These are phyloP conservation scores for Pseudeuparius sepicola DNA, from an alignment of 2,888 invertebrate species.

Conservation along the genomic window DNA sequence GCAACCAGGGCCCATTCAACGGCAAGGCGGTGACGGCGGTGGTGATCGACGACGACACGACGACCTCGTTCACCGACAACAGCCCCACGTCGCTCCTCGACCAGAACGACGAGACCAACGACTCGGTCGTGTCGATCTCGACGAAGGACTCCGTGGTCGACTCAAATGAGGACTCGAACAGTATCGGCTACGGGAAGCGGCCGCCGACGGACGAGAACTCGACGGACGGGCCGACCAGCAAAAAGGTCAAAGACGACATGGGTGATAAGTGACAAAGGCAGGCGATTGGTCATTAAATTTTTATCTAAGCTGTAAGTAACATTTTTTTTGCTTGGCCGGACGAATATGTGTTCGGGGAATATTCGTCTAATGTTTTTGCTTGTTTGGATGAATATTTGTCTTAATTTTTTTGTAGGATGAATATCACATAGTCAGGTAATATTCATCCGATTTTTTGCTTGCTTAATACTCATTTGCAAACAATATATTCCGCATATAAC, in stretches of 20 bases:
- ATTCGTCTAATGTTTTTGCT: too few relatives aligned
- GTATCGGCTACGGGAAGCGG: constrained; percentile 32
- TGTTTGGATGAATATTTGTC: too few relatives aligned
- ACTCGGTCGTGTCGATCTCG: constrained; percentile 40
- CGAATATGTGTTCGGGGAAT: too few relatives aligned
- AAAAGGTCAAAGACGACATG: constrained; percentile 42
- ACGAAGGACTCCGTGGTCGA: constrained; percentile 38
- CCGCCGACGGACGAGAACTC: constrained; percentile 33
- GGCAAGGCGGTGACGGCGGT: constrained; percentile 48
- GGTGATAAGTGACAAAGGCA: constrained; percentile 46
- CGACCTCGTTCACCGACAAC: constrained; percentile 64
- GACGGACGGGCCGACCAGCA: constrained; percentile 42
- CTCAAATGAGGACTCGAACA: constrained; percentile 30
- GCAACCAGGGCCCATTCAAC: constrained; percentile 63
- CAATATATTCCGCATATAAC: too few relatives aligned
- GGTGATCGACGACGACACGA: constrained; percentile 57
- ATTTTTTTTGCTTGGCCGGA: too few relatives aligned
- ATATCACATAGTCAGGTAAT: too few relatives aligned
- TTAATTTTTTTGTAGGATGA: too few relatives aligned
- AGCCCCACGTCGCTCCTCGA: constrained; percentile 48
- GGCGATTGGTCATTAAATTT: constrained; percentile 1
- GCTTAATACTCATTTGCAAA: too few relatives aligned
- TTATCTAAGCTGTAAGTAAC: constrained; percentile 8
- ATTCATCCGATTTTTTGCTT: too few relatives aligned
- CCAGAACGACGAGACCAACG: constrained; percentile 49